phyloP scores from a whole-genome alignment of 2,888 invertebrate genomes.

The Crematogaster levior region DNA sequence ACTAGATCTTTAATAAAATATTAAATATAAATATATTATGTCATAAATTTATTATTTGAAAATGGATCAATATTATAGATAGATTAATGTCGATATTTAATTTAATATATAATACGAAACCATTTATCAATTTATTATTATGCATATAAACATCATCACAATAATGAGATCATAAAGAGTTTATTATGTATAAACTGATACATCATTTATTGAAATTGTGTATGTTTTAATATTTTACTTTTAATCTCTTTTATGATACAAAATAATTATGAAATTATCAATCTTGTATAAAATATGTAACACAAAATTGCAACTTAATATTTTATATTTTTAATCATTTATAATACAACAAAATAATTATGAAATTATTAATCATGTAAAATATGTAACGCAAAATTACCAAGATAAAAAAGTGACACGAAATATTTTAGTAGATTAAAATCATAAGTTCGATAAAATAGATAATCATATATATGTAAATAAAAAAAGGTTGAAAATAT shows the following conservation, averaged over 20 bases:
- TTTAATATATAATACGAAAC: background rate
- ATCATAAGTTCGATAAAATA: background rate
- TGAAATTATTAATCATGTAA: background rate
- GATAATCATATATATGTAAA: background rate
- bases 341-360: background rate
- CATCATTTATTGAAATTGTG: background rate
- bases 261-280: no score
- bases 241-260: no score
- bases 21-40: background rate
- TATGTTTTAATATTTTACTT: background rate
- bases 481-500: background rate
- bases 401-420: background rate
- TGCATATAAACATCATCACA: background rate
- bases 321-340: no score
- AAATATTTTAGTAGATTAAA: background rate
- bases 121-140: slow-evolving; percentile 20
- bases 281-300: no score
- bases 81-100: background rate
- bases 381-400: background rate
- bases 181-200: background rate
- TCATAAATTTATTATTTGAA: background rate
- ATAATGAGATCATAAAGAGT: background rate
- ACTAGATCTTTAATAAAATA: background rate
- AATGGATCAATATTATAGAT: background rate
- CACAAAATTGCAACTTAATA: no score